phyloP scores from a whole-genome alignment of 2,797 vertebrate genomes.

The Neosilurus mollespiculum region DNA sequence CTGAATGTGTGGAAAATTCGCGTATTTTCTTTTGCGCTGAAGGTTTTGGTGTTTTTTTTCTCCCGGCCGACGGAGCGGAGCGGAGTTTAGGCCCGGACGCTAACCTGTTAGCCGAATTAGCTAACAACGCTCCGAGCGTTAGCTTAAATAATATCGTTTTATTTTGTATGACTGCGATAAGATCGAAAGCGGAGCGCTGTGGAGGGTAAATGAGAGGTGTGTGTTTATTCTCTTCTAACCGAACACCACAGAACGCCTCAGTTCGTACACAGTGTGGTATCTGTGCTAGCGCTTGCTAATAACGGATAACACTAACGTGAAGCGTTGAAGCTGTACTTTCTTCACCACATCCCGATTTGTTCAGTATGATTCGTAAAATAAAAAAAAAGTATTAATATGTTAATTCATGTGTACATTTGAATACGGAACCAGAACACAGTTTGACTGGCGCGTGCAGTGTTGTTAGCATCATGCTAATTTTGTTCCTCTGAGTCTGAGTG shows the following conservation, averaged over 20 bases:
- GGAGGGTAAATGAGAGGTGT: background rate
- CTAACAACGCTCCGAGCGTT: background rate
- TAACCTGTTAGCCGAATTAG: background rate
- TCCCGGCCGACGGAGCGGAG: conserved; percentile 36
- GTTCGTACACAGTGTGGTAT: too few species aligned
- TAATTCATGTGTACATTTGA: background rate
- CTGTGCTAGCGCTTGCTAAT: background rate
- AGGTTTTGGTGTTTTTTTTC: conserved; percentile 67
- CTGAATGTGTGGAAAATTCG: conserved; percentile 4
- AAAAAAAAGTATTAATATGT: too few species aligned
- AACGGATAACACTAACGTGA: too few species aligned
- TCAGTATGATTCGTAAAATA: background rate
- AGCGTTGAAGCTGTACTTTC: too few species aligned
- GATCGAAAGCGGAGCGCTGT: background rate
- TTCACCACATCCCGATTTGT: too few species aligned
- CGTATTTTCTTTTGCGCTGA: conserved; percentile 51
- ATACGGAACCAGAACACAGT: too few species aligned
- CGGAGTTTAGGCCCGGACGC: background rate
- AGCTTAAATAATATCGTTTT: too few species aligned
- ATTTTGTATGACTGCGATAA: too few species aligned
- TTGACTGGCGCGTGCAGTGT: conserved; percentile 19
- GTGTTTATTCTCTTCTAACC: background rate
- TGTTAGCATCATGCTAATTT: conserved; percentile 10
- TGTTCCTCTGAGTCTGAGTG: background rate
- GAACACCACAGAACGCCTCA: too few species aligned